Base-by-base conservation (phyloP, 2,113 vertebrate species). In the Chroicocephalus ridibundus region DNA sequence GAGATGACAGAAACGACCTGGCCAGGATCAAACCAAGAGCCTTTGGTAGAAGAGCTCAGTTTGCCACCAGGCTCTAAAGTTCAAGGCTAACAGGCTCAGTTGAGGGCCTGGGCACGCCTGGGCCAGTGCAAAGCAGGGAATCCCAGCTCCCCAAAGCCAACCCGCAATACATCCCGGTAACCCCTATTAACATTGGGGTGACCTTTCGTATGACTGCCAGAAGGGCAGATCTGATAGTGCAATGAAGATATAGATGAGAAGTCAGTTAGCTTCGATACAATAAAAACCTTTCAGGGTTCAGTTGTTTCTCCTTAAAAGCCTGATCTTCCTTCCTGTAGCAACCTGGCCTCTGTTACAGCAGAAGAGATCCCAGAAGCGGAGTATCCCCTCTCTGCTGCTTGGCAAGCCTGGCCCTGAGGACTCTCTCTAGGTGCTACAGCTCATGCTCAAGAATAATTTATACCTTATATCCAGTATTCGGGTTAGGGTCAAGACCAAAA, bases 161-260 rank as follows among this genome's bases (percentile, higher is more conserved):
- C 31, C 0, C 32, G 31, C 40, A 61, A 8, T 10, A 15, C 20
- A 32, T 29, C 38, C 42, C 42, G 13, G 42, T 42, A 42, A 42
- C 42, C 42, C 19, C 61, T 9, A 0, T 24, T 22, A 21, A 40
- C 15, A 2, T 2, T 0, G 2, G n/a, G 31, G 24, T 6, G 40
- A 42, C 64, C 46, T 60, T 36, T 31, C 17, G n/a, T 3, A 3
- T 10, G 36, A 7, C 65, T 49, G 24, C 11, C 62, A 47, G 47
- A 36, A 62, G 38, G 3, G 31, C 54, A 66, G 49, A 6, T 24
- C 11, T 54, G 61, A 34, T 20, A 22, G 21, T 19, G 31, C 60
- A 78, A 34, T 4, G 24, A 36, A n/a, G n/a, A 18, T 11, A 5
- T 34, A 47, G 46, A 31, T 20, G 29, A 71, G 29, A 57, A 47